Conservation (phyloP, 2,797 vertebrate genomes). For the Glyptemys insculpta region DNA sequence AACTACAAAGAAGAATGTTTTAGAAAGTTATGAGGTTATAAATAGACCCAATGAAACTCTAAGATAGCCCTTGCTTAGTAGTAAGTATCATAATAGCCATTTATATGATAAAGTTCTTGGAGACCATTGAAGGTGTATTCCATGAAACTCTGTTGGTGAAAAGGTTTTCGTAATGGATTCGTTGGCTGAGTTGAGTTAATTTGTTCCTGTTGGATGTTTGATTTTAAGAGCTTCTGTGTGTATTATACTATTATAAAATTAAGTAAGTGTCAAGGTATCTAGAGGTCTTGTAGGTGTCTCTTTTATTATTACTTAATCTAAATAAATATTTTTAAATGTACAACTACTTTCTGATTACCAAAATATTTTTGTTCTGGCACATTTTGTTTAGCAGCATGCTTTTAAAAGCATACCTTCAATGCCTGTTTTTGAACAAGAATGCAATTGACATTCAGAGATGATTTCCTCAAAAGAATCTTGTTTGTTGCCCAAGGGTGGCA, state of each 20-base stretch:
- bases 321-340: background rate
- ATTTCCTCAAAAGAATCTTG: constrained; percentile 35
- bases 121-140: background rate
- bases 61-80: background rate
- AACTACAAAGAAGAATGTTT: background rate
- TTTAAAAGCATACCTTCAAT: background rate
- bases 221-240: background rate
- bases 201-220: background rate
- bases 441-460: constrained; percentile 28
- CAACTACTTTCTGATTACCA: background rate
- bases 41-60: background rate
- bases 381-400: background rate
- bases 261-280: background rate
- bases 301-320: background rate
- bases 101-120: background rate
- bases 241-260: background rate
- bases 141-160: background rate
- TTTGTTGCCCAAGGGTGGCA: constrained; percentile 25
- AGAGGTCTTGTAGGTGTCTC: background rate
- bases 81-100: background rate
- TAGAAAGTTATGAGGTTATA: background rate
- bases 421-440: background rate
- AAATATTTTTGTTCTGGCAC: background rate
- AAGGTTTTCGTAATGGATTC: background rate
- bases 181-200: background rate